Evolutionary conservation across 2,113 vertebrate species (phyloP), one percentile per base, ranked within the genome.

Genomic region (pig (Sus scrofa)): DNA sequence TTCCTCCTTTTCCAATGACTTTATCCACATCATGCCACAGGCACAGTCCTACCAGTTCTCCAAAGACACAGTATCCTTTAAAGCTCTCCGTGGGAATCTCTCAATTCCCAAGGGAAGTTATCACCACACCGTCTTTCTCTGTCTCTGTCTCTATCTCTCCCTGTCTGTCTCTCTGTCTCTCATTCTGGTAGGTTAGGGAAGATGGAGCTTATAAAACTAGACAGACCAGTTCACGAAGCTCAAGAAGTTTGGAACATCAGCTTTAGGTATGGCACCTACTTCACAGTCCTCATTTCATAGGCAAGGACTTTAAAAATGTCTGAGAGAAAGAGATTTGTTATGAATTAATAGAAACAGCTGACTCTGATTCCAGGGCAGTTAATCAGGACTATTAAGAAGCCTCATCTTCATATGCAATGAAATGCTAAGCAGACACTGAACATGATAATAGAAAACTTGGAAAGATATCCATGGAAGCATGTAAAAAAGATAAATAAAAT

Each of bases 401-500:
- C 19, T 83, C 26, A 56, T 37, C 34, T 10, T 52, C 63, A 6
- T 32, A 63, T 32, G 58, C 18, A 27, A 15, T 12, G 27, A 88
- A 93, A 91, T 84, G 26, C 22, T 86, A 79, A 65, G 3, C 32
- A 92, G 50, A 8, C 58, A 88, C 20, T 75, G 70, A 92, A 63
- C 19, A 82, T 50, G 50, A 37, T 52, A 81, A 54, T 19, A 85
- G 16, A 82, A 79, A 94, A 32, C 1, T 34, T 77, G 65, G 26
- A 90, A 84, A 75, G 6, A 27, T 83, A 44, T 37, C 24, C 14
- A 19, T 70, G 16, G 78, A 92, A 79, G 54, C 10, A 19, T 94
- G 5, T 39, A 88, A 85, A 52, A 39, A 81, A 71, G 27, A 65
- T 77, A 60, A 92, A 93, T 68, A 60, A 96, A 96, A 37, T 79